Evolutionary conservation across 2,888 invertebrate species (phyloP), one percentile per base, ranked within the genome.

Genomic region (Hetaerina titia): DNA sequence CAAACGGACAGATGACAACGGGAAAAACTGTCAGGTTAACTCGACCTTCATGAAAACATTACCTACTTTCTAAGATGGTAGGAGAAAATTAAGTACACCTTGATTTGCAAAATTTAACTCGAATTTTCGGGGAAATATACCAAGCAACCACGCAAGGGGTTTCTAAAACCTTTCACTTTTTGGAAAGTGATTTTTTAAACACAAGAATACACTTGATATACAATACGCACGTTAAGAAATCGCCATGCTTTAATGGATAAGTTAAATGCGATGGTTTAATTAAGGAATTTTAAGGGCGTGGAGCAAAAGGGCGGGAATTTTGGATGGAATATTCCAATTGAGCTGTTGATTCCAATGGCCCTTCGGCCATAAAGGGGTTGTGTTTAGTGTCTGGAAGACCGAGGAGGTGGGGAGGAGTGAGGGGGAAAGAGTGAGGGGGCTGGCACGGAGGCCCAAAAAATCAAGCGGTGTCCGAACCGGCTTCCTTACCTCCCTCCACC

Each of bases 301-400:
- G 81, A 81, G 81, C 81, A 31, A 22, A 81, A 31, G 31, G 81
- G 81, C 81, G 81, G 81, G 81, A 81, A 81, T 81, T 81, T 81
- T 31, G 15, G 31, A 81, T 81, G 81, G 81, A 81, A 25, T 31
- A 81, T 81, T 81, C 81, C 81, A 81, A 25, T 81, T 81, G 81
- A 81, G 81, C 31, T 81, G 81, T 81, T 81, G 81, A 81, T 81
- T 81, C 81, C 81, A 81, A 81, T 81, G 81, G 81, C 81, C 81
- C 81, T 15, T 81, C 25, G 81, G 81, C 81, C 81, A 31, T 81
- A 81, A 81, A 81, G 31, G 13, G 81, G 81, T 81, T 81, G 81
- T 31, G 81, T 31, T 25, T 81, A 31, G 81, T 31, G 31, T 81
- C 31, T 31, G 31, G 81, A 13, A 31, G 31, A 31, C 5, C 31